These are phyloP conservation scores for Labeo calbasu DNA, from an alignment of 2,797 vertebrate species.

Conservation along the genomic window DNA sequence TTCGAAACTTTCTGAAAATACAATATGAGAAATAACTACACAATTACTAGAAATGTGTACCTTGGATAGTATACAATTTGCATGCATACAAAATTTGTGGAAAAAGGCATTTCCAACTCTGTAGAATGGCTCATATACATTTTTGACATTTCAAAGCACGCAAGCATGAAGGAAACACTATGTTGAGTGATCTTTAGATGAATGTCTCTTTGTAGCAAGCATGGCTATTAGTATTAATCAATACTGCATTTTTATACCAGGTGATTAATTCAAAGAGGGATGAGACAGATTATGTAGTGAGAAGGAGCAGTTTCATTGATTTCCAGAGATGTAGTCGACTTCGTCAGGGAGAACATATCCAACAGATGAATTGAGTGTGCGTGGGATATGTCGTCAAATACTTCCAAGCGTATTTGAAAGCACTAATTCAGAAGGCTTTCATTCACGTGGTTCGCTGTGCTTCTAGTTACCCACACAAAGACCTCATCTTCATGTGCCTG, in stretches of 20 bases:
- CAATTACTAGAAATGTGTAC: too few species aligned
- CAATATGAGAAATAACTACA: too few species aligned
- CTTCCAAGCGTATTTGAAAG: conserved; percentile 38
- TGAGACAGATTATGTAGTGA: conserved; percentile 11
- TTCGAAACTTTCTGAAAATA: too few species aligned
- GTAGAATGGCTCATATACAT: too few species aligned
- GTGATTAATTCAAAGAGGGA: conserved; percentile 22
- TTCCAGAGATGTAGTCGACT: conserved; percentile 32
- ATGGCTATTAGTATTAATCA: conserved; percentile 11
- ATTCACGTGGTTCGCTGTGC: conserved; percentile 37
- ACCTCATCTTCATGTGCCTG: conserved; percentile 50
- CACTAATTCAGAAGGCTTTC: conserved; percentile 49
- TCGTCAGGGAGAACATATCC: conserved; percentile 21
- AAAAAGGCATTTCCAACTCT: too few species aligned
- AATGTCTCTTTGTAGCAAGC: too few species aligned
- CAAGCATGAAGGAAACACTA: too few species aligned
- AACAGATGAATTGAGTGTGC: conserved; percentile 43
- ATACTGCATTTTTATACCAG: neutral
- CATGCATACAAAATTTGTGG: too few species aligned
- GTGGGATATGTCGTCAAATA: conserved; percentile 45
- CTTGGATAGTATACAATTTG: too few species aligned
- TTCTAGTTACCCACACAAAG: conserved; percentile 55
- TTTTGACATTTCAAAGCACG: too few species aligned
- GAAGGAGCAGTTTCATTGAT: conserved; percentile 27
- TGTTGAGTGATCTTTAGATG: too few species aligned